A percentile compares a stretch with the other conserved stretches of the same genome.
These are phyloP conservation scores for Columba janthina DNA, from an alignment of 2,113 vertebrate species.

Conservation along the genomic window DNA sequence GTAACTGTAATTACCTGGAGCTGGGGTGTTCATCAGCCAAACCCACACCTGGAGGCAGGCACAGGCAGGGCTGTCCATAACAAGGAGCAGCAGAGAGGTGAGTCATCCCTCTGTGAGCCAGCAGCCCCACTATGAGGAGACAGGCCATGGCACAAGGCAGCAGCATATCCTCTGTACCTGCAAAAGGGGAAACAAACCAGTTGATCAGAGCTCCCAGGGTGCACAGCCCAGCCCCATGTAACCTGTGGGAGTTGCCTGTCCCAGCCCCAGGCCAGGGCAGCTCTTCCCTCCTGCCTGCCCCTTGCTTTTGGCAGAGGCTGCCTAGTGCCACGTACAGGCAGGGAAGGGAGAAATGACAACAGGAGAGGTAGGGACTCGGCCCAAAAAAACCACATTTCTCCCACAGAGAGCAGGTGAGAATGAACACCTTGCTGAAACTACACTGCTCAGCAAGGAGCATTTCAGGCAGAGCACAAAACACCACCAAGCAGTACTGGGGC, in stretches of 20 bases:
- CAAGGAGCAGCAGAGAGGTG: too few species aligned
- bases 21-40: too few species aligned
- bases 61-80: too few species aligned
- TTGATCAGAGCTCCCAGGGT: fast-evolving
- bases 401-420: background rate
- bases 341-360: background rate
- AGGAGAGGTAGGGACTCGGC: background rate
- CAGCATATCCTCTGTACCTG: background rate
- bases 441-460: background rate
- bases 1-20: background rate
- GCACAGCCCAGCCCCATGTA: too few species aligned
- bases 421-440: fast-evolving
- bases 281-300: background rate
- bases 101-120: too few species aligned
- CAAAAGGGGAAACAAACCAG: fast-evolving
- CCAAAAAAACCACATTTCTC: fast-evolving
- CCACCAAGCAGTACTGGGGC: fast-evolving
- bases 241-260: background rate
- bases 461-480: background rate
- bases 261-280: fast-evolving
- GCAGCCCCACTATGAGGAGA: too few species aligned
- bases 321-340: fast-evolving
- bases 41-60: too few species aligned
- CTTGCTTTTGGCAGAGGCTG: background rate
- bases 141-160: too few species aligned